Percentiles rank a stretch among this genome's conserved stretches.
Conservation (phyloP, 2,888 invertebrate genomes). For the Biston stratarius region DNA sequence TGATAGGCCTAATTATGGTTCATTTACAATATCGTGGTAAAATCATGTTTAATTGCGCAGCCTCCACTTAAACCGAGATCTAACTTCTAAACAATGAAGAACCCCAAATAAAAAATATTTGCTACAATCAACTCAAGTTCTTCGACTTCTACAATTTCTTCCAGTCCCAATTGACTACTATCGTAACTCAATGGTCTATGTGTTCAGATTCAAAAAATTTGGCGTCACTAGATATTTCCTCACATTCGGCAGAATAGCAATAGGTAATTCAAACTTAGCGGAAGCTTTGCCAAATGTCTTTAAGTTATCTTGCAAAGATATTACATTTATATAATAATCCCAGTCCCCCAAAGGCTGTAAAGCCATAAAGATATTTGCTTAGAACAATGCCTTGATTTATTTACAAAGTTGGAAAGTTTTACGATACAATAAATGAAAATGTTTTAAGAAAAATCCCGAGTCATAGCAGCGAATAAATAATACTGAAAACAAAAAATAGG, state of each 20-base stretch:
- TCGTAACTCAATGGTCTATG: slow-evolving; percentile 29
- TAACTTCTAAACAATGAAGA: too few relatives aligned
- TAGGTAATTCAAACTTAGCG: slow-evolving; percentile 68
- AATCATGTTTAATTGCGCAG: too few relatives aligned
- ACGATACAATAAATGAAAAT: slow-evolving; percentile 38
- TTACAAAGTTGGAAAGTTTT: slow-evolving; percentile 43
- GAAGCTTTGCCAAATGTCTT: slow-evolving; percentile 74
- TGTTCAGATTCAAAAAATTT: slow-evolving; percentile 50
- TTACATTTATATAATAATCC: slow-evolving; percentile 51
- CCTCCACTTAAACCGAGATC: too few relatives aligned
- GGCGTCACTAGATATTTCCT: slow-evolving; percentile 64
- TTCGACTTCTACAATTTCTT: not conserved
- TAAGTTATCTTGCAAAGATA: slow-evolving; percentile 67
- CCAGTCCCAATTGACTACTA: not conserved
- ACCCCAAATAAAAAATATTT: slow-evolving; percentile 5
- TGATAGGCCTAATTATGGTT: too few relatives aligned
- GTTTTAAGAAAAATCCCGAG: slow-evolving; percentile 24
- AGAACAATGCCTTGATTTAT: slow-evolving; percentile 56
- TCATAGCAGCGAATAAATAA: slow-evolving; percentile 26
- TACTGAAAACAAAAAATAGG: slow-evolving; percentile 13
- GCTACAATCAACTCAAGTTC: not conserved
- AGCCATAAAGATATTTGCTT: slow-evolving; percentile 54
- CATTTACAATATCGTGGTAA: too few relatives aligned
- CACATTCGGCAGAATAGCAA: slow-evolving; percentile 55
- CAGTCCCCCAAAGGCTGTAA: slow-evolving; percentile 48